Base-by-base conservation (phyloP, 2,888 invertebrate genomes). In the Pteria penguin region DNA sequence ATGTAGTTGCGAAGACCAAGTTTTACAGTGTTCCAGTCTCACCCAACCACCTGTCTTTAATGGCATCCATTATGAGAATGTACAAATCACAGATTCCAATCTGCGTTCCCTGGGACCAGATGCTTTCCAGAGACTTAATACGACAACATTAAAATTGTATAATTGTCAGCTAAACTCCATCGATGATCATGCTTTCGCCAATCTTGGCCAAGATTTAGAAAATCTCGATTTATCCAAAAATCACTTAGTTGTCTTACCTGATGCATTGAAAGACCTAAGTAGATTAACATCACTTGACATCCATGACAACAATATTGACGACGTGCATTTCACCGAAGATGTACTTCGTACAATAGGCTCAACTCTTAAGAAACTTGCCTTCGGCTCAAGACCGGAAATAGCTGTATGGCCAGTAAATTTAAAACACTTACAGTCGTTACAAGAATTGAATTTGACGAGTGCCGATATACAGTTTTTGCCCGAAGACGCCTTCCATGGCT, bases 401-500 rank as follows among this genome's bases (percentile, higher is more conserved):
- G 4, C 52, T 2, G 54, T 70, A 18, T 84, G 84, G 82, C 84
- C 84, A 0, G 22, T 22, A 18, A 80, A 79, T 8, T 24, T 84
- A 3, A 69, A 78, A n/a, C 80, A 82, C 60, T 78, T 84, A 3
- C 81, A 78, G 33, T 75, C 73, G 8, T 62, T 84, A 14, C 52
- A 80, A 33, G 52, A 67, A n/a, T 65, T 84, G 0, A 81, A 78
- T 57, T 81, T 84, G 0, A 80, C 78, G 0, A 70, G 77, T 2
- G 82, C 81, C 3, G 60, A 74, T 0, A 79, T 82, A 62, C 72
- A 69, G 33, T 82, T 81, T 0, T 75, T 84, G 11, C 84, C 84
- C 26, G 80, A 81, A 4, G 67, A 67, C 5, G 84, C 84, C 1
- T 84, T 84, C 57, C 78, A 82, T 67, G 84, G 82, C n/a, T 84